Evolutionary conservation across 2,113 vertebrate genomes (phyloP).

Genomic region (Ceyx melanurus): DNA sequence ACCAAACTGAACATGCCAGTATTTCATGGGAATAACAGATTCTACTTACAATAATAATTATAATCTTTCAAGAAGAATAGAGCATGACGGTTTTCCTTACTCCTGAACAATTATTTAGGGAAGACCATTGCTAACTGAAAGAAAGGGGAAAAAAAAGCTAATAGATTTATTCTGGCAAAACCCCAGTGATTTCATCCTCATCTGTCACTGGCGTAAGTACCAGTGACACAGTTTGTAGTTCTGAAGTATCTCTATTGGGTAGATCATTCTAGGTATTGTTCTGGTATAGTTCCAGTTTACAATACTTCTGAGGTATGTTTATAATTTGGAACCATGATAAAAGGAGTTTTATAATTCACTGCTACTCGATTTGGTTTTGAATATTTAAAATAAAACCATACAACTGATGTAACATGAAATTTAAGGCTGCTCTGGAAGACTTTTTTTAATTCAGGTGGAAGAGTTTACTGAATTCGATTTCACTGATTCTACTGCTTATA

Average conservation of each 20-base stretch:
- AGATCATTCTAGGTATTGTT: background rate
- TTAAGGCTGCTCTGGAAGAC: background rate
- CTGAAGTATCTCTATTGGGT: background rate
- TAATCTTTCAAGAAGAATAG: constrained; percentile 62
- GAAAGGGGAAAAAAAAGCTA: constrained; percentile 39
- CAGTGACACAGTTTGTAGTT: background rate
- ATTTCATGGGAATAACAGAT: constrained; percentile 64
- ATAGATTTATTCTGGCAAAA: constrained; percentile 62
- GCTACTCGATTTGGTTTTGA: background rate
- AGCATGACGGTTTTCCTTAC: constrained; percentile 67
- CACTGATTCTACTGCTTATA: background rate
- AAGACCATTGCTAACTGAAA: constrained; percentile 57
- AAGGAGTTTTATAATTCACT: background rate
- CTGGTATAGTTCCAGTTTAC: background rate
- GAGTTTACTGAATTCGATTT: background rate
- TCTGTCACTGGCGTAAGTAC: constrained; percentile 26
- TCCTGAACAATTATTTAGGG: constrained; percentile 56
- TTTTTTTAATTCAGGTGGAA: background rate
- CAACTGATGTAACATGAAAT: background rate
- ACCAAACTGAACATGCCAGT: constrained; percentile 25
- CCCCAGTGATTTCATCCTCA: constrained; percentile 31
- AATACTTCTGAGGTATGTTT: background rate
- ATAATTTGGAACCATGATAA: background rate
- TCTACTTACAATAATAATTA: constrained; percentile 35
- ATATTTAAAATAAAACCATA: background rate